Base-by-base conservation (phyloP, 2,113 vertebrate genomes). In the Corvus cornix region DNA sequence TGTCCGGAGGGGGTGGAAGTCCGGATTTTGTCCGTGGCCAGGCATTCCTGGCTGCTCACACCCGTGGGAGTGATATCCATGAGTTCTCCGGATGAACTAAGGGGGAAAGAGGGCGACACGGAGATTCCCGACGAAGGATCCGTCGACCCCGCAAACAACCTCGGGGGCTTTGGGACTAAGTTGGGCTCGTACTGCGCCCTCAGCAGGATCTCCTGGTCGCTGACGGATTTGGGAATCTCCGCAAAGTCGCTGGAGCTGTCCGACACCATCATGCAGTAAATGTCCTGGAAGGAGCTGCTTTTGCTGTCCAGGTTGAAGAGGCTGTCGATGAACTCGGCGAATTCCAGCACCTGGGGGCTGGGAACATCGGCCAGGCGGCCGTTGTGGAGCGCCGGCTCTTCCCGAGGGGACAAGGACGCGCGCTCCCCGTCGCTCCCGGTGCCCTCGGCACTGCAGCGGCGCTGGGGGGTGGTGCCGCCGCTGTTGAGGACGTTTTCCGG, bases 111-210 rank as follows among this genome's bases (percentile, higher is more conserved):
- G 31, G 99, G 99, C 0, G 99, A 99, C 80, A 99, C 98, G 2
- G 99, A 99, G 97, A 99, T 99, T 97, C 99, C 99, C 2, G 99
- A 99, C 21, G 99, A 99, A 49, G 99, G 99, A 95, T 99, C 99
- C 3, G 99, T 97, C 0, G 99, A 99, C 92, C 99, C 99, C 2
- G 99, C 99, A 63, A 99, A 99, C 95, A 99, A 98, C 96, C 99
- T 97, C 2, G 99, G 99, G 81, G 99, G 99, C 93, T 99, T 99
- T 77, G 99, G 99, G 90, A 99, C 99, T 48, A 99, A 93, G 93
- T 99, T 99, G 48, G 99, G 99, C 98, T 99, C 99, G 20, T 99
- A 98, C 66, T 99, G 99, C 31, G 99, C 99, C 76, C 99, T 98
- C 82, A 99, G 98, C 90, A 99, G 98, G 94, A 99, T 99, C 94